Evolutionary conservation across 2,888 invertebrate species (phyloP), one percentile per base, ranked within the genome.

Genomic region (Aspidiotus rigidus): DNA sequence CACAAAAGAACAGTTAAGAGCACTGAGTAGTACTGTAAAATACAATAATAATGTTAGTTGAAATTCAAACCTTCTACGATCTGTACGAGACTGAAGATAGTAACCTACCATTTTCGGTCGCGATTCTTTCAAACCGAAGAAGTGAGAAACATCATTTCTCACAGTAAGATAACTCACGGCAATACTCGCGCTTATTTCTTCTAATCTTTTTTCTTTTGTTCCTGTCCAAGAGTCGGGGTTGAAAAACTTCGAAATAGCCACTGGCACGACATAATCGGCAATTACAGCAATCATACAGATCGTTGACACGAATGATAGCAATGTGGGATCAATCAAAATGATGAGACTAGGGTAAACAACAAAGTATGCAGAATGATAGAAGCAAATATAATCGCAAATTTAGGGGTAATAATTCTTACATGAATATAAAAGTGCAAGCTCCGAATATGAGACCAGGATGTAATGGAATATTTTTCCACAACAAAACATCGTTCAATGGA

Each of bases 211-310:
- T 28, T 69, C 69, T 56, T 69, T 69, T 7, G 56, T n/a, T 5
- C 69, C 69, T 28, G 53, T 69, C 69, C 69, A 69, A 2, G 62
- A 69, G 15, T 69, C 56, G 10, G 66, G 59, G 39, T 60, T 59
- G 15, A 44, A 66, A 0, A 28, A 16, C 59, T 66, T 66, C 1
- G 66, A 59, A n/a, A 66, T 60, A 3, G 56, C 42, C 40, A 64
- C 49, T 17, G 59, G 59, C 41, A 16, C 66, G 7, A 59, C 11
- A 16, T 66, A 66, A 49, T 66, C 66, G 13, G 59, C 11, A 10
- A 66, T 11, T 7, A 66, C 59, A 9, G 59, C 28, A 16, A 15
- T 42, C 49, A 66, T 11, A 7, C 60, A 13, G 2, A 66, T 9
- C 13, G 66, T 59, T n/a, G 66, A 44, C 10, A 60, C 9, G 39